Conservation (phyloP, 2,888 invertebrate genomes). For the Automeris io region DNA sequence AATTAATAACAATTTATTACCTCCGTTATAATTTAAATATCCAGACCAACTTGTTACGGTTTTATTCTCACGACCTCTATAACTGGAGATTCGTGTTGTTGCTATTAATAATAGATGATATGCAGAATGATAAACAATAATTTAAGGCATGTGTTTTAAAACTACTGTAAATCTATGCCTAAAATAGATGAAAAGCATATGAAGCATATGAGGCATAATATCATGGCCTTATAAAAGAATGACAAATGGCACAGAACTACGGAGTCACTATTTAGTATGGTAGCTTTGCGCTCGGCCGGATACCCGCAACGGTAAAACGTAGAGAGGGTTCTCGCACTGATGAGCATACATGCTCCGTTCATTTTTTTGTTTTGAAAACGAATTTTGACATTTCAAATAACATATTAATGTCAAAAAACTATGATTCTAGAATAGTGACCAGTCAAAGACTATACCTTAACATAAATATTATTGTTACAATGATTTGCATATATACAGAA, state of each 20-base stretch:
- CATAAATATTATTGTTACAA: too few relatives aligned
- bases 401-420: too few relatives aligned
- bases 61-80: not conserved
- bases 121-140: too few relatives aligned
- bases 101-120: too few relatives aligned
- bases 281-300: conserved; percentile 33
- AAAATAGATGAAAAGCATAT: too few relatives aligned
- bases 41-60: not conserved
- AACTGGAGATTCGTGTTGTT: not conserved
- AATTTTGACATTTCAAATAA: not conserved
- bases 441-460: too few relatives aligned
- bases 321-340: conserved; percentile 21
- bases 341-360: conserved; percentile 17
- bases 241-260: not conserved
- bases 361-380: not conserved
- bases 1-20: not conserved
- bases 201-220: too few relatives aligned
- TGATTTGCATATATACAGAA: too few relatives aligned
- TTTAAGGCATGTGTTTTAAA: too few relatives aligned
- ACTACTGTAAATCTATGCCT: too few relatives aligned
- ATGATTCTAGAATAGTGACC: too few relatives aligned
- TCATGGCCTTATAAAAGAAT: not conserved
- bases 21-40: not conserved
- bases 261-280: conserved; percentile 7
- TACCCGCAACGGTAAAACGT: conserved; percentile 50